These are phyloP conservation scores for Labia minor DNA, from an alignment of 2,888 invertebrate species.

Conservation along the genomic window DNA sequence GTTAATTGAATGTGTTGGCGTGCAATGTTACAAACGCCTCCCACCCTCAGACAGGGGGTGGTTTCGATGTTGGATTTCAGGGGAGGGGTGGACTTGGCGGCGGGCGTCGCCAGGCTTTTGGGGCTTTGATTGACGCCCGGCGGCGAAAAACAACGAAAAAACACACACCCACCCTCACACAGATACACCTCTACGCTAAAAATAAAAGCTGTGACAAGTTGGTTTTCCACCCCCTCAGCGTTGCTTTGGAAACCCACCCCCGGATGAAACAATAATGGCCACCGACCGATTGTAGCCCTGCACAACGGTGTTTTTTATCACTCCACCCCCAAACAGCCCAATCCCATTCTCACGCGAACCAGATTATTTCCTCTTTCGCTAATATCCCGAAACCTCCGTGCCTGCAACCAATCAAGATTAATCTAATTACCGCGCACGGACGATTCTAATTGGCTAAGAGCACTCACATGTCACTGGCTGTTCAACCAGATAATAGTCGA, in stretches of 20 bases:
- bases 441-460: constrained; percentile 13
- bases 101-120: constrained; percentile 4
- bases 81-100: neutral
- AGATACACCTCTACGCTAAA: constrained; percentile 8
- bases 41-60: neutral
- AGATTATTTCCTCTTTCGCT: constrained; percentile 13
- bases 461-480: constrained; percentile 8
- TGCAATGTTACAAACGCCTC: constrained; percentile 13
- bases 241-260: constrained; percentile 8
- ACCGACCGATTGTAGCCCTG: constrained; percentile 13
- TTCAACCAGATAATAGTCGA: neutral
- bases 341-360: neutral
- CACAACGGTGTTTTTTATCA: constrained; percentile 13
- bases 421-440: constrained; percentile 13
- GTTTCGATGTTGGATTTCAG: neutral
- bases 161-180: constrained; percentile 13
- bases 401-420: constrained; percentile 13
- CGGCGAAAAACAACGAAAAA: constrained; percentile 7
- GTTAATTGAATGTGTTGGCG: constrained; percentile 13
- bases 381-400: neutral
- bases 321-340: neutral
- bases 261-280: constrained; percentile 3
- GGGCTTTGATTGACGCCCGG: constrained; percentile 13
- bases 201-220: constrained; percentile 13
- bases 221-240: neutral